Conservation (phyloP, 2,113 vertebrate species). For the Puntigrus tetrazona region DNA sequence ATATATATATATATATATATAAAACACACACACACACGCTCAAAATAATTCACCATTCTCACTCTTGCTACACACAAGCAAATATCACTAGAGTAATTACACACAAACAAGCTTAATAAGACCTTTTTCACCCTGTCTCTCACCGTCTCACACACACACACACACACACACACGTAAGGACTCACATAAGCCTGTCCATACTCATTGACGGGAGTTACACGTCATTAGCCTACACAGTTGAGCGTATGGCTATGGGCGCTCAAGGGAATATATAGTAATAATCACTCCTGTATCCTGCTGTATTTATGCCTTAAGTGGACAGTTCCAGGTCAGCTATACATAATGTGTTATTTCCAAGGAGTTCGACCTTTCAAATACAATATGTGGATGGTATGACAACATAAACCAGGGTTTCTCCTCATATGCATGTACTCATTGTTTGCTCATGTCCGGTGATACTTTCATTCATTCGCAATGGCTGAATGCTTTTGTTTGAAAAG, state of each 20-base stretch:
- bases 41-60: background rate
- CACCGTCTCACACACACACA: background rate
- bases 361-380: conserved; percentile 28
- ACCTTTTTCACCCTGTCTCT: background rate
- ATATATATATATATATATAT: too few relatives aligned
- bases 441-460: background rate
- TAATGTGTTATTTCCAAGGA: conserved; percentile 61
- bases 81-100: conserved; percentile 40
- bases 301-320: conserved; percentile 60
- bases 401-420: background rate
- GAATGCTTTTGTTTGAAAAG: background rate
- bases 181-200: conserved; percentile 12
- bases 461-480: background rate
- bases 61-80: background rate
- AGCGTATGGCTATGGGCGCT: conserved; percentile 53
- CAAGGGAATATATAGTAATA: conserved; percentile 48
- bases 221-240: conserved; percentile 62
- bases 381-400: background rate
- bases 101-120: conserved; percentile 5
- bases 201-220: conserved; percentile 53
- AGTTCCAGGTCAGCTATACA: conserved; percentile 68
- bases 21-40: conserved; percentile 12
- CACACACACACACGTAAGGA: background rate
- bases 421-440: background rate
- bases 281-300: conserved; percentile 54